A percentile compares a stretch with the other conserved stretches of the same genome.
Evolutionary conservation across 1,140 invertebrate genomes (phyloP).

Genomic region (Drosophila malerkotliana): DNA sequence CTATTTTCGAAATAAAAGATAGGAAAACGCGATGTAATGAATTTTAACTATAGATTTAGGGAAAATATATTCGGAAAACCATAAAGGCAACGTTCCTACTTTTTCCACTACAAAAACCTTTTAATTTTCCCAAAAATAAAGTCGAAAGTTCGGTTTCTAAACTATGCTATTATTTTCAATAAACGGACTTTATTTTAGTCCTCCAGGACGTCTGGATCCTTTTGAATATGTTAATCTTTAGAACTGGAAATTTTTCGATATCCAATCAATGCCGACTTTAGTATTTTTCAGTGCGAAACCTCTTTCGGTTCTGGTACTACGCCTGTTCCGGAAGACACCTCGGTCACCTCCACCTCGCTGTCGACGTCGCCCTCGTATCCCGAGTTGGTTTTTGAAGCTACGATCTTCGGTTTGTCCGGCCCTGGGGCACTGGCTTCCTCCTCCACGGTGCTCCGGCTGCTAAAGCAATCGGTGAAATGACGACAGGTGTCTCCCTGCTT

Average conservation of each 20-base stretch:
- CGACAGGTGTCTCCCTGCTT: slow-evolving; percentile 18
- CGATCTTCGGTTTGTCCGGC: background rate
- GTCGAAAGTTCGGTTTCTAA: too few relatives aligned
- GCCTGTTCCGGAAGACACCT: background rate
- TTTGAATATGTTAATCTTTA: too few relatives aligned
- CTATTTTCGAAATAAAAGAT: background rate
- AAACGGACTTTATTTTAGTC: background rate
- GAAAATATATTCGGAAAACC: background rate
- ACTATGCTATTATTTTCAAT: background rate
- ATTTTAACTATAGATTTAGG: background rate
- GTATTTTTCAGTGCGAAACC: background rate
- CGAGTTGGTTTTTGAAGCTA: slow-evolving; percentile 29
- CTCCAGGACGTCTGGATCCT: background rate
- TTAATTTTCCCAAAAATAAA: too few relatives aligned
- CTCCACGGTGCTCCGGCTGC: slow-evolving; percentile 19
- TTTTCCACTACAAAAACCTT: too few relatives aligned
- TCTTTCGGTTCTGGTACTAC: background rate
- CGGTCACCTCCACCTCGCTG: slow-evolving; percentile 42
- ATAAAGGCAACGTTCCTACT: too few relatives aligned
- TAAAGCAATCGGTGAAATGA: slow-evolving; percentile 53
- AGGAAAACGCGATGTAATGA: background rate
- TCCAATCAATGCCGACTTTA: background rate
- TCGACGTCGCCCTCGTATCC: slow-evolving; percentile 65
- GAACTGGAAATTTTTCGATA: background rate
- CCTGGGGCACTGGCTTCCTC: background rate